Evolutionary conservation across 2,888 invertebrate genomes (phyloP), one percentile per base, ranked within the genome.

Genomic region (Polyommatus iphigenia): DNA sequence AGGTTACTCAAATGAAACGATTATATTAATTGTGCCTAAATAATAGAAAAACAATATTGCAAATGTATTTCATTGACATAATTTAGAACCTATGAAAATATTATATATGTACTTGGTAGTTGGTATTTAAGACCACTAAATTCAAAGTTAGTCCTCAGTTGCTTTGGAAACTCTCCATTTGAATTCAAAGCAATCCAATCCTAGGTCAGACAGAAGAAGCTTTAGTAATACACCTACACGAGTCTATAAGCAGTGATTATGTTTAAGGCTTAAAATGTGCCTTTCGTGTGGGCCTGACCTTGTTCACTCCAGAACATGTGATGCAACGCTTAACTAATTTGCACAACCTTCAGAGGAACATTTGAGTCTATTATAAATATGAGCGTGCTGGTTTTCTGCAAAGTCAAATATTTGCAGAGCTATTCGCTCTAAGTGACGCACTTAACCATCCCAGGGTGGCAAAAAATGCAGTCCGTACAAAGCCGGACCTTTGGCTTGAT

Each of bases 241-340:
- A 29, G 67, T 15, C 4, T 67, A 29, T 15, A 62, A 24, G 3
- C 5, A 67, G 29, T 67, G 29, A 29, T 29, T 1, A 67, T 24
- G 24, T 32, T 67, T 32, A 32, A 67, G 29, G 18, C 67, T 67
- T 5, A 67, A 6, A 67, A 67, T 67, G 29, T 18, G 29, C 29
- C 32, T 32, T 29, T 67, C 29, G 29, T 29, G 29, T 76, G 46
- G 24, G 18, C 18, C 32, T 76, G 50, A 77, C 50, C 57, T 57
- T 62, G 32, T 20, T n/a, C 10, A 18, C 20, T 32, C n/a, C 54
- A 76, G 13, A 67, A 36, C n/a, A 73, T 67, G 54, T 72, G 72
- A 72, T 72, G 72, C 41, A 72, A 72, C 32, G 41, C 41, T 20
- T 13, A 41, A 5, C 72, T 54, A 72, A 73, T 41, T 36, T 77